phyloP scores from a whole-genome alignment of 2,113 vertebrate species.

The Pelusios castaneus region DNA sequence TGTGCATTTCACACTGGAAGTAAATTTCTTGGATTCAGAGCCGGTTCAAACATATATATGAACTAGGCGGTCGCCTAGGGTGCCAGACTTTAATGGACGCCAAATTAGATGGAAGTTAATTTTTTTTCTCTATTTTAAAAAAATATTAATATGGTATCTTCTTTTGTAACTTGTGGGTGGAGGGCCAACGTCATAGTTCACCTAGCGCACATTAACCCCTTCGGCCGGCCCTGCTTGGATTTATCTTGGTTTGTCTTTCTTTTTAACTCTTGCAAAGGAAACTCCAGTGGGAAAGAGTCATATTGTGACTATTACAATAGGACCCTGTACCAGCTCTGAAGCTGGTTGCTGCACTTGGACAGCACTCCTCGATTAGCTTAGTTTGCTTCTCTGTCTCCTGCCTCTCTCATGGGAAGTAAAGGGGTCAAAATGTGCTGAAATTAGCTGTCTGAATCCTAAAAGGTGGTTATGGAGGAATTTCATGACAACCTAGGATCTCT shows the following conservation, averaged over 20 bases:
- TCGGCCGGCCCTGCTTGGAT: too few species aligned
- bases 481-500: neutral
- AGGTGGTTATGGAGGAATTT: neutral
- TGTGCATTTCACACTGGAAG: slow-evolving; percentile 33
- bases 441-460: neutral
- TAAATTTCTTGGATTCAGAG: neutral
- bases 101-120: too few species aligned
- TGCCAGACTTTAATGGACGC: too few species aligned
- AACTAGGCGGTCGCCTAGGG: too few species aligned
- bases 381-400: slow-evolving; percentile 20
- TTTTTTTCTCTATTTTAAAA: too few species aligned
- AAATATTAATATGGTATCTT: too few species aligned
- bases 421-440: neutral
- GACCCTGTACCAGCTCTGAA: neutral
- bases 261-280: slow-evolving; percentile 6
- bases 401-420: neutral
- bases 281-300: slow-evolving; percentile 16
- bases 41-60: too few species aligned
- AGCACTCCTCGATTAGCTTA: neutral
- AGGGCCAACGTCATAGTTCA: too few species aligned
- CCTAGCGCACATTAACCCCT: too few species aligned
- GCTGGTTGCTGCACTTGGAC: neutral
- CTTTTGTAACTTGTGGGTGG: too few species aligned
- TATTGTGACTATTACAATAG: neutral
- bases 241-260: slow-evolving; percentile 17